Percentiles rank a stretch among this genome's conserved stretches.
phyloP scores from a whole-genome alignment of 2,113 vertebrate genomes.

The Passer domesticus region DNA sequence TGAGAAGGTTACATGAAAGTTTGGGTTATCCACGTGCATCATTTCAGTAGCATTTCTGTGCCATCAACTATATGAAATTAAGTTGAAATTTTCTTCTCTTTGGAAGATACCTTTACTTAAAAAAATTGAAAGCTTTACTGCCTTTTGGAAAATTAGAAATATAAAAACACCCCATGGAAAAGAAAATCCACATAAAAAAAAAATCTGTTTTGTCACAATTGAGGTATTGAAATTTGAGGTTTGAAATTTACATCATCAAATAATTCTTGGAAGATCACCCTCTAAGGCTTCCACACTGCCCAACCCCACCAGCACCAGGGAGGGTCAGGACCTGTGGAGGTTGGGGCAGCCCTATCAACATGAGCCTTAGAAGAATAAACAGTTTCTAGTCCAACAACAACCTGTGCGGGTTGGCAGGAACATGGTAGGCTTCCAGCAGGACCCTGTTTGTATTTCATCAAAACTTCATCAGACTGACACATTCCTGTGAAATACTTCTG shows the following conservation, averaged over 20 bases:
- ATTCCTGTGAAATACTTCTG: constrained; percentile 40
- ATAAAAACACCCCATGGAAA: background rate
- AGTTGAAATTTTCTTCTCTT: background rate
- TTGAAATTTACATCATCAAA: background rate
- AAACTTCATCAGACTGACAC: constrained; percentile 45
- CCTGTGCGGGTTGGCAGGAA: background rate
- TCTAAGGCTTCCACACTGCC: background rate
- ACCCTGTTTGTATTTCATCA: constrained; percentile 48
- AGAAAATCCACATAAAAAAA: background rate
- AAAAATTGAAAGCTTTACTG: background rate
- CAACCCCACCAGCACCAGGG: background rate
- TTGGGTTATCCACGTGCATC: background rate
- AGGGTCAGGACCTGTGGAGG: background rate
- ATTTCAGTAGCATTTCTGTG: background rate
- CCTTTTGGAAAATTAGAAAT: background rate
- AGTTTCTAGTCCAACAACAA: background rate
- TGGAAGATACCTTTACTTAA: background rate
- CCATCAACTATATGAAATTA: background rate
- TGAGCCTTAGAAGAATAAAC: background rate
- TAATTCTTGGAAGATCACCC: background rate
- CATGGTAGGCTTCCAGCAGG: background rate
- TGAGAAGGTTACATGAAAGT: background rate
- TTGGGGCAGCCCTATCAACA: background rate
- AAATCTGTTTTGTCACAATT: background rate
- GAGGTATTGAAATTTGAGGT: background rate